These are phyloP conservation scores for Troides oblongomaculatus DNA, from an alignment of 2,888 invertebrate species.

Conservation along the genomic window DNA sequence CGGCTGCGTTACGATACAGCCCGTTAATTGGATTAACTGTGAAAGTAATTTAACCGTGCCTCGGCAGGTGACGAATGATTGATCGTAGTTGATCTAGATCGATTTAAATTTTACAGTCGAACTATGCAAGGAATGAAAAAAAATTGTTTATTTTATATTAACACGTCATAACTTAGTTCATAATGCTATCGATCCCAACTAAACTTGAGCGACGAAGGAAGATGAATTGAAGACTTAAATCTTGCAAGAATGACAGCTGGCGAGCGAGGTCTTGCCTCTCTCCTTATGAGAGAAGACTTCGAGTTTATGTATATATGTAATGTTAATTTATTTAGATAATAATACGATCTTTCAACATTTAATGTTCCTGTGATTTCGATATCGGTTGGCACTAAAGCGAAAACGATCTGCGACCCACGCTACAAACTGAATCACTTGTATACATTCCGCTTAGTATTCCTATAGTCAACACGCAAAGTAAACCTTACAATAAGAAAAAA, in stretches of 20 bases:
- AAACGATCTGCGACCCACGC: background rate
- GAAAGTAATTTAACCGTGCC: constrained; percentile 20
- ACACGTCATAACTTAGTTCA: too few species aligned
- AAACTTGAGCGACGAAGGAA: too few species aligned
- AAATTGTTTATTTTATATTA: too few species aligned
- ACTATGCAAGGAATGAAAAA: too few species aligned
- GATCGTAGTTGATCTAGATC: background rate
- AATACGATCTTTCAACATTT: constrained; percentile 5
- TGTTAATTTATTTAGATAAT: too few species aligned
- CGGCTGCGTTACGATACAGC: constrained; percentile 7
- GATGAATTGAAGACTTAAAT: too few species aligned
- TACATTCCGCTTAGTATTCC: background rate
- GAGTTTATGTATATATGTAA: too few species aligned
- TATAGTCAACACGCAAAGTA: background rate
- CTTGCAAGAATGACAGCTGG: too few species aligned
- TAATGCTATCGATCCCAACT: too few species aligned
- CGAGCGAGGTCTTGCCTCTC: too few species aligned
- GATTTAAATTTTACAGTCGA: background rate
- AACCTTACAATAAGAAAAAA: background rate
- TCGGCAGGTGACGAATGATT: background rate
- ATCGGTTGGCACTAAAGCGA: constrained; percentile 11
- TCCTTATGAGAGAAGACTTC: too few species aligned
- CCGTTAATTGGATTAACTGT: constrained; percentile 21
- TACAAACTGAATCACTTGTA: constrained; percentile 3
- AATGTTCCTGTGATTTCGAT: constrained; percentile 17